phyloP scores from a whole-genome alignment of 2,113 vertebrate genomes.

The Thymallus thymallus region DNA sequence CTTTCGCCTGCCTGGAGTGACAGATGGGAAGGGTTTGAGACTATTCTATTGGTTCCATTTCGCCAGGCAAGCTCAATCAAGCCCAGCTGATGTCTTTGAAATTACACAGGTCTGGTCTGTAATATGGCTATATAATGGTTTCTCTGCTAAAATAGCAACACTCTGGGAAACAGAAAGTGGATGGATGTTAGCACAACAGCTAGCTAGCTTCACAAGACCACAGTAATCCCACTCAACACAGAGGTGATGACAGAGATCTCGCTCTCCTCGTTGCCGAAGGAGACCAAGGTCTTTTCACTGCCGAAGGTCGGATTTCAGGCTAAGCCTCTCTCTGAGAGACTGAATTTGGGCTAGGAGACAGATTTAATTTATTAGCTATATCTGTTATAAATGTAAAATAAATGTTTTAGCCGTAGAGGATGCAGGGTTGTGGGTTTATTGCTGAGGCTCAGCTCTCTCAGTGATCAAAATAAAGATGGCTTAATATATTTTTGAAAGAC shows the following conservation, averaged over 20 bases:
- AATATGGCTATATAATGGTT: not conserved
- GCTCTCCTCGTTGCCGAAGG: not conserved
- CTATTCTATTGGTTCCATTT: too few relatives aligned
- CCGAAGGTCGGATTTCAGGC: not conserved
- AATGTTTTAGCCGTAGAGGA: not conserved
- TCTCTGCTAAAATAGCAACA: too few relatives aligned
- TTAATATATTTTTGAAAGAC: too few relatives aligned
- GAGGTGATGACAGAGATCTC: conserved; percentile 19
- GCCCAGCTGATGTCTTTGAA: too few relatives aligned
- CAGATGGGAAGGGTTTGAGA: not conserved
- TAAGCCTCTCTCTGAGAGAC: conserved; percentile 11
- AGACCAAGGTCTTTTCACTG: not conserved
- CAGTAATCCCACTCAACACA: conserved; percentile 5
- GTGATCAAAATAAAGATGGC: not conserved
- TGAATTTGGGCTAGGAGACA: not conserved
- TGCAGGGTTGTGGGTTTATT: not conserved
- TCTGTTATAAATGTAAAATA: conserved; percentile 13
- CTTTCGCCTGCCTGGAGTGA: too few relatives aligned
- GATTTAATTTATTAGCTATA: conserved; percentile 6
- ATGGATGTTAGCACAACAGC: too few relatives aligned
- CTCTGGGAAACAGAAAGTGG: too few relatives aligned
- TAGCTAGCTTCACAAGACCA: not conserved
- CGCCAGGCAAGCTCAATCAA: not conserved
- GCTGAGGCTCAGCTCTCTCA: not conserved
- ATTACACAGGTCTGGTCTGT: too few relatives aligned